Evolutionary conservation across 2,797 vertebrate species (phyloP).

Genomic region (Apogon hyalosoma): DNA sequence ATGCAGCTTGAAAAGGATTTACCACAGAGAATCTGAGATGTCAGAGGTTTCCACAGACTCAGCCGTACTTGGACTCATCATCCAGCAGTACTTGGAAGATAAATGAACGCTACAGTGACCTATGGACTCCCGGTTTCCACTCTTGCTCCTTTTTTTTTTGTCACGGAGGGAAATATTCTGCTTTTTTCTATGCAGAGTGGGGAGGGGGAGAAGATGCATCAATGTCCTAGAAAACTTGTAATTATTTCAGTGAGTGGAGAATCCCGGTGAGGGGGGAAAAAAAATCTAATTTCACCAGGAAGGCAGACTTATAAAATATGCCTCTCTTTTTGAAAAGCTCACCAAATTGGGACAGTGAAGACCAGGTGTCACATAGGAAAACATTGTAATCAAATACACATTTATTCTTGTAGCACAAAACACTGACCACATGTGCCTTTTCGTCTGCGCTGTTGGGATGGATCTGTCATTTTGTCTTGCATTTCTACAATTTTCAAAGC

Average conservation of each 20-base stretch:
- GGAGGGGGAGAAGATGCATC: conserved; percentile 48
- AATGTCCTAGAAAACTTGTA: conserved; percentile 58
- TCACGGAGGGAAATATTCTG: conserved; percentile 3
- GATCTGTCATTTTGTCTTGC: conserved; percentile 22
- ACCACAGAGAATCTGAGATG: not conserved
- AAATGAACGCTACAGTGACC: conserved; percentile 52
- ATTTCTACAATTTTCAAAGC: conserved; percentile 20
- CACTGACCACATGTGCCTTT: conserved; percentile 25
- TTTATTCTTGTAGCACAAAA: conserved; percentile 49
- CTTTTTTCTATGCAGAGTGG: conserved; percentile 34
- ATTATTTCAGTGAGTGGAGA: conserved; percentile 70
- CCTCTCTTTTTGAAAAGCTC: conserved; percentile 48
- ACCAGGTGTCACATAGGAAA: conserved; percentile 55
- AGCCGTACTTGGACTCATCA: conserved; percentile 14
- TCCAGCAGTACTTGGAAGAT: conserved; percentile 35
- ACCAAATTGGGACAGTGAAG: conserved; percentile 56
- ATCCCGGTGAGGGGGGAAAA: conserved; percentile 36
- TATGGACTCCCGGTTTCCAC: conserved; percentile 24
- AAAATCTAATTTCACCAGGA: conserved; percentile 61
- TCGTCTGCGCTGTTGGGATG: conserved; percentile 13
- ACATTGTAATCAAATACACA: conserved; percentile 54
- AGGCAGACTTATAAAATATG: conserved; percentile 49
- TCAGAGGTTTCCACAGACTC: not conserved
- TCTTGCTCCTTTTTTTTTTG: conserved; percentile 32
- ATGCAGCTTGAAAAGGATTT: not conserved